Evolutionary conservation across 2,888 invertebrate genomes (phyloP).

Genomic region (Anagyrus pseudococci): DNA sequence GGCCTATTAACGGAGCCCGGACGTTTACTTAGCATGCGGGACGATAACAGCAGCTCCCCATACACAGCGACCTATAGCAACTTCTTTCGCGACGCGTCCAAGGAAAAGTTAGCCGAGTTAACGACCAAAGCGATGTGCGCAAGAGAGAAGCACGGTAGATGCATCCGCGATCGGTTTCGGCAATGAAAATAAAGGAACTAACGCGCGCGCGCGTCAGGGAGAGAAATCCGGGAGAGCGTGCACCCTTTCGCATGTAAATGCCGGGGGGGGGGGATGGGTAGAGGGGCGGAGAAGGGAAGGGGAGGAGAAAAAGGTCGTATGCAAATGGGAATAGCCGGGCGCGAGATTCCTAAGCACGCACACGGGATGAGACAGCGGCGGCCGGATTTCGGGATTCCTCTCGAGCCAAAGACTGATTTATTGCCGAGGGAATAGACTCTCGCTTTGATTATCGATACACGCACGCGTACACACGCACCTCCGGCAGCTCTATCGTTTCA

Average conservation of each 20-base stretch:
- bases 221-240: constrained; percentile 49
- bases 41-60: no score
- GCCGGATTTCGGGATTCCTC: constrained; percentile 21
- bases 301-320: constrained; percentile 49
- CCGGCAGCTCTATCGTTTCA: not conserved
- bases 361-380: not conserved
- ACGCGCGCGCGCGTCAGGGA: not conserved
- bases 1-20: constrained; percentile 6
- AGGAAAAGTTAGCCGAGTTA: constrained; percentile 48
- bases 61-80: no score
- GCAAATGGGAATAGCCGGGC: constrained; percentile 50
- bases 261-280: no score
- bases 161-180: constrained; percentile 8
- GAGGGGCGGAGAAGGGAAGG: no score
- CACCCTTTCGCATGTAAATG: constrained; percentile 61
- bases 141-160: constrained; percentile 15
- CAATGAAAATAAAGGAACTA: not conserved
- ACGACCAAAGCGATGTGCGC: constrained; percentile 54
- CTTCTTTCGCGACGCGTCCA: no score
- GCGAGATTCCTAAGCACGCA: constrained; percentile 9
- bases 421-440: not conserved
- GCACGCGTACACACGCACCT: not conserved
- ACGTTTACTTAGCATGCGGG: constrained; percentile 11
- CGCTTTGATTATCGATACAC: constrained; percentile 5
- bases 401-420: constrained; percentile 26